These are phyloP conservation scores for Galeopsomyia nigrocyanea DNA, from an alignment of 2,888 invertebrate genomes.

Conservation along the genomic window DNA sequence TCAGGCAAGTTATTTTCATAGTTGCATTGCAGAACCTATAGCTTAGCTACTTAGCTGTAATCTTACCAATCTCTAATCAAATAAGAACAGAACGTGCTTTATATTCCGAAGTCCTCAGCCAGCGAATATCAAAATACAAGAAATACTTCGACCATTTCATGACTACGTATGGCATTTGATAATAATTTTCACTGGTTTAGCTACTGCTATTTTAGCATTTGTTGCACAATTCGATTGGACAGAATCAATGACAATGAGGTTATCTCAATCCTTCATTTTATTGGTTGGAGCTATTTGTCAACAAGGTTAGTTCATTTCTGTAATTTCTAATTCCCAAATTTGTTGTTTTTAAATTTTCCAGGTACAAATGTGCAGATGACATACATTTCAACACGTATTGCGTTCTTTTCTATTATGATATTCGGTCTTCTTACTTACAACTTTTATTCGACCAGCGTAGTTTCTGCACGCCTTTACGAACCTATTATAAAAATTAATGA, in stretches of 20 bases:
- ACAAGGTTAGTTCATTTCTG: constrained; percentile 55
- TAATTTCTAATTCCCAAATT: too few species aligned
- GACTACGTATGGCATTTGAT: constrained; percentile 53
- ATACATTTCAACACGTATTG: too few species aligned
- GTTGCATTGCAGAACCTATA: background rate
- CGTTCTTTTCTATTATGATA: too few species aligned
- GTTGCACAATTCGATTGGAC: constrained; percentile 48
- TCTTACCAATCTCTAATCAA: background rate
- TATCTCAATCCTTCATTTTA: constrained; percentile 48
- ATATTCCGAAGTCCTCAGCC: constrained; percentile 55
- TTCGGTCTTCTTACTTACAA: too few species aligned
- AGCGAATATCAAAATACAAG: constrained; percentile 47
- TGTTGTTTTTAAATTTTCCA: too few species aligned
- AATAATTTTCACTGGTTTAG: constrained; percentile 43
- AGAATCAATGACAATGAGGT: constrained; percentile 41
- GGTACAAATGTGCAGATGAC: too few species aligned
- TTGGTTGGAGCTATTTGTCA: constrained; percentile 55
- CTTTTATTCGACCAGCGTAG: too few species aligned
- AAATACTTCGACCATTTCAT: constrained; percentile 53
- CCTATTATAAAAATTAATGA: too few species aligned
- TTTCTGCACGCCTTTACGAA: too few species aligned
- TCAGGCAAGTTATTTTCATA: constrained; percentile 37
- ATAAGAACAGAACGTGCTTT: constrained; percentile 54
- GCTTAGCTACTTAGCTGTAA: constrained; percentile 11
- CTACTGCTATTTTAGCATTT: constrained; percentile 42